These are phyloP conservation scores for Aphis gossypii DNA, from an alignment of 1,140 invertebrate species.

Conservation along the genomic window DNA sequence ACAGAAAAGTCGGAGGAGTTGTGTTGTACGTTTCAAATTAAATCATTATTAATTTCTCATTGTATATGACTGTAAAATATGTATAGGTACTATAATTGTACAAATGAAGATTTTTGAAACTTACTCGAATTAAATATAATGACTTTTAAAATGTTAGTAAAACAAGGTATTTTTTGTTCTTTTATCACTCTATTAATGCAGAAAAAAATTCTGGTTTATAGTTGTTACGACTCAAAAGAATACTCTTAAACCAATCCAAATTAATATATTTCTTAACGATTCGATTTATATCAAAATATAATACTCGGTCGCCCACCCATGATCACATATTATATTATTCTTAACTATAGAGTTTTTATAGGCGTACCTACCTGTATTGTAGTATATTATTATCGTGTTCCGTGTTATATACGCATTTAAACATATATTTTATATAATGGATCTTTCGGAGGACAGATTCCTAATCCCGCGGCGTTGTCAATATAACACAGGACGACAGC, in stretches of 20 bases:
- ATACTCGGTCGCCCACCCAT: not conserved
- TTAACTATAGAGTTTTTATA: not conserved
- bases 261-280: not conserved
- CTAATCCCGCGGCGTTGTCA: not conserved
- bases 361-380: not conserved
- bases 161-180: too few relatives aligned
- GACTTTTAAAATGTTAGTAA: too few relatives aligned
- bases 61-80: too few relatives aligned
- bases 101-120: too few relatives aligned
- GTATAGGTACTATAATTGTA: too few relatives aligned
- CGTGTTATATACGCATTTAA: not conserved
- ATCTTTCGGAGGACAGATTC: not conserved
- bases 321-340: not conserved
- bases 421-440: conserved; percentile 4
- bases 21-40: too few relatives aligned
- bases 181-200: too few relatives aligned
- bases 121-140: too few relatives aligned
- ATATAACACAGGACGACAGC: not conserved
- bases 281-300: not conserved
- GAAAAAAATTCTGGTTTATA: too few relatives aligned
- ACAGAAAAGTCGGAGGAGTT: too few relatives aligned
- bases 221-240: not conserved
- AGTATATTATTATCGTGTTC: not conserved
- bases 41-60: too few relatives aligned
- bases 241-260: not conserved